Evolutionary conservation across 2,113 vertebrate genomes (phyloP), one percentile per base, ranked within the genome.

Genomic region (Psilopsiagon aurifrons): DNA sequence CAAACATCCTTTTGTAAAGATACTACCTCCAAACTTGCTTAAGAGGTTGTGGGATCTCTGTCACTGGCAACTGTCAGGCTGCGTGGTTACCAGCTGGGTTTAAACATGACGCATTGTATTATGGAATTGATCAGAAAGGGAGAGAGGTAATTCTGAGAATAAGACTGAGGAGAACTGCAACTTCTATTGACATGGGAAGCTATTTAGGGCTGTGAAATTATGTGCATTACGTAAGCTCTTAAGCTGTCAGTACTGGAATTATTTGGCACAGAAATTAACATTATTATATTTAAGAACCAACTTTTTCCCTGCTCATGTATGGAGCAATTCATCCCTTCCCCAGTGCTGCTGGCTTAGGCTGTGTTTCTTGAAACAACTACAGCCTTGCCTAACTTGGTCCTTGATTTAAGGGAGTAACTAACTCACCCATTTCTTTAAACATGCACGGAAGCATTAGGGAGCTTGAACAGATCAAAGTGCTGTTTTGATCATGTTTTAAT

Each of bases 141-240:
- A 39, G 63, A 88, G 4, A 76, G 12, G 33, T 60, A 67, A 95
- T 95, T 91, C 78, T 78, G 46, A 86, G 52, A 76, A n/a, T 12
- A 16, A 75, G 51, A 80, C 7, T 63, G 28, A 84, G 10, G 47
- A 79, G 8, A 92, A 66, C 17, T 63, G 37, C 2, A 24, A 33
- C 18, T 86, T 93, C 66, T 77, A 62, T 24, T 49, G 24, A 6
- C 47, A 43, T 8, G 54, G 22, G 39, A 88, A 93, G 46, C 7
- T 9, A 37, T 75, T 87, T 78, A 63, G 23, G 28, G 43, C 43
- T 68, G 10, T 33, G 47, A 37, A 91, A 92, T 57, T 71, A 51
- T 15, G 76, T 8, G 10, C 60, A 81, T 81, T 81, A 43, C 4
- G 68, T 64, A 28, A 77, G 8, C 29, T 68, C 16, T 79, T 84